Evolutionary conservation across 2,797 vertebrate species (phyloP).

Genomic region (Neoniphon sammara): DNA sequence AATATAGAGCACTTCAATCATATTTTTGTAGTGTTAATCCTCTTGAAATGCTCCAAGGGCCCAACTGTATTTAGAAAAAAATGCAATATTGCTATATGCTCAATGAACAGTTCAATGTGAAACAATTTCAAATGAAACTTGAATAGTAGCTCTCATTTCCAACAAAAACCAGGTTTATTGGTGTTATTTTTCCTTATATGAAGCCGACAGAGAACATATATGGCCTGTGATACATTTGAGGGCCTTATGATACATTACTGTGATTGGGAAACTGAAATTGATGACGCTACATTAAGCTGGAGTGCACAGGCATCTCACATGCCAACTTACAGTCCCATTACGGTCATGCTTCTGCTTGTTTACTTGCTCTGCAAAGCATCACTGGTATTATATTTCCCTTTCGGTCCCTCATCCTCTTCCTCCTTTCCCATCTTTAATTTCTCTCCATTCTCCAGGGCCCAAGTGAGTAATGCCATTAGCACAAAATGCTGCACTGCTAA

Average conservation of each 20-base stretch:
- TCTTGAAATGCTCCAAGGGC: no score
- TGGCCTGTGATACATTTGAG: background rate
- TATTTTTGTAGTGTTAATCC: no score
- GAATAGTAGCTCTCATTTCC: background rate
- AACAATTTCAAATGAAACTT: background rate
- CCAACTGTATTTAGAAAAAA: no score
- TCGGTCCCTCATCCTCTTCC: slow-evolving; percentile 12
- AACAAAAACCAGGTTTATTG: background rate
- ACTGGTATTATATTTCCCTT: slow-evolving; percentile 63
- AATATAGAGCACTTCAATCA: no score
- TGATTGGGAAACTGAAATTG: background rate
- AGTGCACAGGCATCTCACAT: slow-evolving; percentile 45
- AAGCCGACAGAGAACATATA: background rate
- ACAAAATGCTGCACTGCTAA: slow-evolving; percentile 60
- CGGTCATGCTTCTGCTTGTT: slow-evolving; percentile 18
- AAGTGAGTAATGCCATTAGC: slow-evolving; percentile 75
- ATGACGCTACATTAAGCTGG: slow-evolving; percentile 33
- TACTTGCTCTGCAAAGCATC: slow-evolving; percentile 52
- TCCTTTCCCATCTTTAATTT: slow-evolving; percentile 70
- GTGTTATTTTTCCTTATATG: background rate
- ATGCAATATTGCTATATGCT: no score
- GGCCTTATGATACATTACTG: background rate
- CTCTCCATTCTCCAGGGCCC: slow-evolving; percentile 63
- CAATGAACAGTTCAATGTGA: no score
- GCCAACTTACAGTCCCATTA: slow-evolving; percentile 48